Base-by-base conservation (phyloP, 2,113 vertebrate species). In the Proteles cristata region DNA sequence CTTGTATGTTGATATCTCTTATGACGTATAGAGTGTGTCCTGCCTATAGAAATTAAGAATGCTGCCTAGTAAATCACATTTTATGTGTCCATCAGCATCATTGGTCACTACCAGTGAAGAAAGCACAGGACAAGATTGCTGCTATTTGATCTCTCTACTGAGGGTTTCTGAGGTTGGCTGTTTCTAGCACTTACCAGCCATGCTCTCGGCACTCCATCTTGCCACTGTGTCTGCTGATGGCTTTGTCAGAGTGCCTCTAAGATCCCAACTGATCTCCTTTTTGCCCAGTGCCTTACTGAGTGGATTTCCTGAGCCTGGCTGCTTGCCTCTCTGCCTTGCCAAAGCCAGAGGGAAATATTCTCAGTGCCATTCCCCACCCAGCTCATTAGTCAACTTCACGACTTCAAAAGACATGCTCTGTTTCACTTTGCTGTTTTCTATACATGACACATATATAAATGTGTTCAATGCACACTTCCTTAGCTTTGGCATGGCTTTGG, bases 331-430 rank as follows among this genome's bases (percentile, higher is more conserved):
- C 79, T 19, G 17, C 61, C 82, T 89, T 93, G 33, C 39, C 61
- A 77, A 96, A 90, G 21, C 88, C 81, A 66, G 33, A 68, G 84
- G 77, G 88, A 98, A 96, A 77, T 61, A 25, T 8, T 87, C 50
- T 50, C 79, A 53, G 21, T 61, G 63, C 88, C 66, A 35, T 94
- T 90, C 79, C 77, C 33, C 66, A 82, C 66, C 88, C 93, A 93
- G 96, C 45, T 96, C 97, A 96, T 96, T 81, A 88, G 84, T 96
- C 96, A 97, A 94, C 90, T 95, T 98, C 94, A 90, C n/a, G 66
- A 96, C 95, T 98, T 98, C 92, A 95, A 96, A 98, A 61, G 77
- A 39, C 63, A 81, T 21, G 26, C 69, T 92, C 65, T 77, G 83
- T 43, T 97, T 83, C 58, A 92, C 88, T 84, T 92, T 82, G 94